Base-by-base conservation (phyloP, 2,113 vertebrate species). In the Phaethon lepturus region DNA sequence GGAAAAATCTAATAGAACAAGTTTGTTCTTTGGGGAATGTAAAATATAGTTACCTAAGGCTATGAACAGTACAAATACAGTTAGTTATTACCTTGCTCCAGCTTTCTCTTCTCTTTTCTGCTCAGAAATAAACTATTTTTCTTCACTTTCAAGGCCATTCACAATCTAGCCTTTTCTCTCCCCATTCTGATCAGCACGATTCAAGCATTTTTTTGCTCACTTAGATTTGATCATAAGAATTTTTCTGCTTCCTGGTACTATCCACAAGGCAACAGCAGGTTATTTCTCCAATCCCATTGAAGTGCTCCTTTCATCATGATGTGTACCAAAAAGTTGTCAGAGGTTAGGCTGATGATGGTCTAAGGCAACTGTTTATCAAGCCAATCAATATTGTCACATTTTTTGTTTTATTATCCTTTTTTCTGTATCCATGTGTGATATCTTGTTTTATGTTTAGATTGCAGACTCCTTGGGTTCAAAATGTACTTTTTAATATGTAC, bases 11-110 rank as follows among this genome's bases (percentile, higher is more conserved):
- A 85, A 89, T 94, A 93, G 73, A 93, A 56, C 62, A 62, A 94
- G 53, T 95, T 95, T 89, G 53, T 79, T 93, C 74, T 82, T 91
- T 56, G 45, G 31, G 35, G 86, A 95, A 50, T 0, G 0, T 82
- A 91, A 97, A 95, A 85, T 94, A 95, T 68, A 94, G 77, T 83
- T 67, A 88, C 91, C 95, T 82, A 79, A 89, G 93, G 94, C 79
- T 94, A 79, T 72, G 44, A 76, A 22, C 1, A 2, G 49, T 94
- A 92, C 62, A 93, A 87, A 85, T 82, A 63, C 40, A 87, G 59
- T 78, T 88, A 93, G 86, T 92, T 95, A 93, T 90, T 91, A 92
- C 44, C 85, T 79, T 90, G n/a, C 67, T 72, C 10, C 50, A 89
- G 55, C 38, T 89, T 81, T 76, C 53, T 75, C 4, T 58, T 87